phyloP scores from a whole-genome alignment of 2,113 vertebrate species.

The Pituophis catenifer region DNA sequence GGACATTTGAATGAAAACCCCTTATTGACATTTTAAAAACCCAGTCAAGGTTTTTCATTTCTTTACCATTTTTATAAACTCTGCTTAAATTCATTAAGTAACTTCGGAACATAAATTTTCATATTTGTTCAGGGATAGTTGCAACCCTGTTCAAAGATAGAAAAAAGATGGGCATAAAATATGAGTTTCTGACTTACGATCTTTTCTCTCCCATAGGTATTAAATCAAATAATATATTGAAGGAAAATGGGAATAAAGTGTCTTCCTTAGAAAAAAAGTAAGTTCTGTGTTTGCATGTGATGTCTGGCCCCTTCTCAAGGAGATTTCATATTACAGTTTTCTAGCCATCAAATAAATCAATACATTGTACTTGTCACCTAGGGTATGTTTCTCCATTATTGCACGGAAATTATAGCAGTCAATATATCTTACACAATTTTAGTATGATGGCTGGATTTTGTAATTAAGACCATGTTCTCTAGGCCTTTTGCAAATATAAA shows the following conservation, averaged over 20 bases:
- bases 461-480: not conserved
- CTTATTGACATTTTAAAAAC: not conserved
- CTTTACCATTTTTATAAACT: not conserved
- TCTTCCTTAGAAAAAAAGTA: slow-evolving; percentile 69
- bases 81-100: not conserved
- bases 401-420: not conserved
- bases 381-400: not conserved
- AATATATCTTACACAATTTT: not conserved
- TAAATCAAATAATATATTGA: slow-evolving; percentile 72
- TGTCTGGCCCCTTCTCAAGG: not conserved
- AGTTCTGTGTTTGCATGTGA: slow-evolving; percentile 42
- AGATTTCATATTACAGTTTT: not conserved
- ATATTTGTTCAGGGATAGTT: not conserved
- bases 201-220: slow-evolving; percentile 67
- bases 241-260: slow-evolving; percentile 68
- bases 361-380: not conserved
- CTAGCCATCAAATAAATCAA: not conserved
- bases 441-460: not conserved
- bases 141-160: not conserved
- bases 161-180: not conserved
- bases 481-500: not conserved
- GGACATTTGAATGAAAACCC: not conserved
- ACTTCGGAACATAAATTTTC: not conserved
- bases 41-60: not conserved
- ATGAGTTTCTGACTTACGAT: not conserved